A percentile compares a stretch with the other conserved stretches of the same genome.
phyloP scores from a whole-genome alignment of 2,797 vertebrate species.

The Sarcoramphus papa region DNA sequence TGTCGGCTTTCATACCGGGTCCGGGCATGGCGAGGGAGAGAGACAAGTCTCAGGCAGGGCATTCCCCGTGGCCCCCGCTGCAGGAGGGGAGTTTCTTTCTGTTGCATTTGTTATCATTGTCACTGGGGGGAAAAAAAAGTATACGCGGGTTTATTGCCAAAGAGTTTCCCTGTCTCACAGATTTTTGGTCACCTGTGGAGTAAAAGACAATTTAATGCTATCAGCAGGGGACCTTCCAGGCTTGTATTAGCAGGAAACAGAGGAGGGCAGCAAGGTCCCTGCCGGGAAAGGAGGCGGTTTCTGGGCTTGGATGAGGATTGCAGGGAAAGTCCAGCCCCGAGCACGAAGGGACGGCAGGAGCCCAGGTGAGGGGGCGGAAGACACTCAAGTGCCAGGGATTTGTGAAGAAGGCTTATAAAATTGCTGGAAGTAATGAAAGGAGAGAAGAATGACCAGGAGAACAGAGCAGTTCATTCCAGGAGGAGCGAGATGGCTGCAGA shows the following conservation, averaged over 20 bases:
- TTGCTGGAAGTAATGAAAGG: conserved; percentile 40
- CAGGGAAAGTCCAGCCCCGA: neutral
- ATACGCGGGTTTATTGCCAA: neutral
- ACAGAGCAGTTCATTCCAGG: conserved; percentile 17
- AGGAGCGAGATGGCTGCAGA: neutral
- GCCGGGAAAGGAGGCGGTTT: neutral
- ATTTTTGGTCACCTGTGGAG: neutral
- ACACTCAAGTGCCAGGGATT: neutral
- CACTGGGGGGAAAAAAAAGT: fast-evolving
- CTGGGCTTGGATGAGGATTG: neutral
- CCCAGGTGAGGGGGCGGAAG: neutral
- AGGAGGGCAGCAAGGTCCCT: conserved; percentile 21
- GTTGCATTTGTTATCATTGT: neutral
- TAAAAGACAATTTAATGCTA: neutral
- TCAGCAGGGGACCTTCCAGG: neutral
- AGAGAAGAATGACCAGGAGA: conserved; percentile 23
- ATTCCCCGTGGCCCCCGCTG: fast-evolving
- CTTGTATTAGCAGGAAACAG: neutral
- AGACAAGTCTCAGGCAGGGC: neutral
- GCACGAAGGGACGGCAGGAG: neutral
- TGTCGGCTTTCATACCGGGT: fast-evolving
- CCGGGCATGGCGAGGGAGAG: neutral
- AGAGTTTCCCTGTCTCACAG: neutral
- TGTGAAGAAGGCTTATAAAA: conserved; percentile 9
- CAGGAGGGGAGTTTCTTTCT: neutral